Evolutionary conservation across 2,888 invertebrate genomes (phyloP), one percentile per base, ranked within the genome.

Genomic region (Euzetes globulus): DNA sequence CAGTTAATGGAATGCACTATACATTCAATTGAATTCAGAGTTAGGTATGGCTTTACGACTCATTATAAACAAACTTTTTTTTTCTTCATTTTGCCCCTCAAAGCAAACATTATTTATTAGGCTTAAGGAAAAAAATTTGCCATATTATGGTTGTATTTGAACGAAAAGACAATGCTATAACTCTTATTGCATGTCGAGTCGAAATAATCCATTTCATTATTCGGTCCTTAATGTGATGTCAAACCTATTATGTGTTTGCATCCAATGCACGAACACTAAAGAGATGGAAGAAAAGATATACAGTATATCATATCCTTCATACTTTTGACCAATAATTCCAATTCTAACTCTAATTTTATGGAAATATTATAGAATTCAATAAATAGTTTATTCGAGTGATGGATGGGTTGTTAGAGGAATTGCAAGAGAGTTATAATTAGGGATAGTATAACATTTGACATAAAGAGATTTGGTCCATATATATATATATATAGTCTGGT

Each of bases 161-260:
- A 55, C 19, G 19, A 6, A 60, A 58, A 68, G 68, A 37, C 22
- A 68, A 25, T 27, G n/a, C 41, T 17, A 19, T 68, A 68, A 65
- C 22, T 68, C 68, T 68, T 37, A 68, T 68, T 41, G 68, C 68
- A 68, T 68, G 68, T 68, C 41, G 19, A 19, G 13, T 22, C 22
- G 41, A 19, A 68, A 68, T 68, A 68, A 68, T 41, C 41, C 41
- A 68, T 68, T 68, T 68, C 13, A 68, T 68, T 68, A 68, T 63
- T 63, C n/a, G n/a, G n/a, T 19, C 63, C 33, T 29, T 63, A 27
- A 33, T 68, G n/a, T 68, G 41, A 68, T 41, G 37, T 41, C 37
- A 68, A 68, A 41, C 41, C 19, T 15, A 68, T 37, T 68, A 55
- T 55, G 55, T 55, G 55, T 50, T n/a, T 19, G 50, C 50, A 50